phyloP scores from a whole-genome alignment of 2,113 vertebrate genomes.

The Paramormyrops kingsleyae region DNA sequence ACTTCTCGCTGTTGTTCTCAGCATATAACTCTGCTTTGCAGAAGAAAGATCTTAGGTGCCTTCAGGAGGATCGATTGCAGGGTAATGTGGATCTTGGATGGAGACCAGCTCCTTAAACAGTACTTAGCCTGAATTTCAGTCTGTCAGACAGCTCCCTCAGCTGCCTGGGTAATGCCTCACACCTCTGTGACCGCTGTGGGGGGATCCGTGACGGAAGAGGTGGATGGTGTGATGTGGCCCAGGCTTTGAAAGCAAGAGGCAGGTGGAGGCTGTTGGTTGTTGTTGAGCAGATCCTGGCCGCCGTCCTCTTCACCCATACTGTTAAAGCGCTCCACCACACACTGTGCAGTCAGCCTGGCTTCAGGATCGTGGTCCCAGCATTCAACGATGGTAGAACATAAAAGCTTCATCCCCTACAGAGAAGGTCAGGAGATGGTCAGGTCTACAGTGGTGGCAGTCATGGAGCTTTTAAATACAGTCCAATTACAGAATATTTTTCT shows the following conservation, averaged over 20 bases:
- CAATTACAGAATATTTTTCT: neutral
- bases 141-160: conserved; percentile 6
- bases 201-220: conserved; percentile 23
- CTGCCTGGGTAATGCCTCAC: conserved; percentile 18
- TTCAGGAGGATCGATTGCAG: conserved; percentile 2
- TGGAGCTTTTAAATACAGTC: neutral
- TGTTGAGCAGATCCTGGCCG: conserved; percentile 49
- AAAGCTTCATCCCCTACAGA: conserved; percentile 71
- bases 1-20: neutral
- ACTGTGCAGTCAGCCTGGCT: conserved; percentile 82
- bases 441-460: neutral
- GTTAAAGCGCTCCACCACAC: conserved; percentile 77
- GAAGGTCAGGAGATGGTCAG: neutral
- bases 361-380: conserved; percentile 90
- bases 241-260: neutral
- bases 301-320: conserved; percentile 60
- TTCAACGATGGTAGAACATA: conserved; percentile 77
- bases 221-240: conserved; percentile 7
- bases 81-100: neutral
- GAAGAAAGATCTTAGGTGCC: neutral
- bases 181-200: conserved; percentile 26
- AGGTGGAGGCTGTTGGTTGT: conserved; percentile 29
- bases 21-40: neutral
- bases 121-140: conserved; percentile 31
- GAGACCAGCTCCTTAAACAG: conserved; percentile 57